Evolutionary conservation across 23 tunicate species (phyloP), one percentile per base, ranked within the genome.

Genomic region (Styela plicata): DNA sequence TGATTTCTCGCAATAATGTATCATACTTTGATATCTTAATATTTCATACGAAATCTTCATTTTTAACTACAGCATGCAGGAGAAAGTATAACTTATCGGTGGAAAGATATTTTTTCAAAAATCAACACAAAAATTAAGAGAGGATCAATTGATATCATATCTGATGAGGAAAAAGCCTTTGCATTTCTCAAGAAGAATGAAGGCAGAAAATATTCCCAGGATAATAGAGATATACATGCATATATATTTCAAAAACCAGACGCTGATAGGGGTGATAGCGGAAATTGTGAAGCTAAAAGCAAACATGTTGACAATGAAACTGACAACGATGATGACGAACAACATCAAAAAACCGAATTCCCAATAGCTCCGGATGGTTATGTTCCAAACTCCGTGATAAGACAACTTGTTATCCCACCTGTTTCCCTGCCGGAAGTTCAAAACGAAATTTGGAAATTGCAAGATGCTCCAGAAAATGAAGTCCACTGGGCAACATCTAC

Each of bases 301-400:
- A n/a, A n/a, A n/a, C n/a, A n/a, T n/a, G n/a, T n/a, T n/a, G n/a
- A n/a, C n/a, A n/a, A 22, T 21, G 65, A 62, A 62, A 62, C 1
- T 62, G 65, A 0, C n/a, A 62, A 21, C 65, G 65, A 21, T 23
- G 65, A 62, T 21, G 1, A 62, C 7, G 37, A 33, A 26, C 35
- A 71, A 22, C 77, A 71, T 18, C 37, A n/a, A n/a, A n/a, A n/a
- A n/a, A n/a, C 77, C 36, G 83, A 62, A 69, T 75, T 63, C 1
- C 85, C 84, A 20, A 63, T 88, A 24, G 87, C 93, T 2, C 86
- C 93, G 23, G 86, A 88, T 70, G 80, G 93, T 10, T 88, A 83
- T 36, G 70, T 88, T 25, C 93, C 87, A 26, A 88, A 88, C 61
- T 88, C 93, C 19, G 87, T 88, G 13, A 70, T 88, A 1, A 71